Percentiles rank a stretch among this genome's conserved stretches.
These are phyloP conservation scores for Leptonema lineaticorne DNA, from an alignment of 1,140 invertebrate genomes.

Conservation along the genomic window DNA sequence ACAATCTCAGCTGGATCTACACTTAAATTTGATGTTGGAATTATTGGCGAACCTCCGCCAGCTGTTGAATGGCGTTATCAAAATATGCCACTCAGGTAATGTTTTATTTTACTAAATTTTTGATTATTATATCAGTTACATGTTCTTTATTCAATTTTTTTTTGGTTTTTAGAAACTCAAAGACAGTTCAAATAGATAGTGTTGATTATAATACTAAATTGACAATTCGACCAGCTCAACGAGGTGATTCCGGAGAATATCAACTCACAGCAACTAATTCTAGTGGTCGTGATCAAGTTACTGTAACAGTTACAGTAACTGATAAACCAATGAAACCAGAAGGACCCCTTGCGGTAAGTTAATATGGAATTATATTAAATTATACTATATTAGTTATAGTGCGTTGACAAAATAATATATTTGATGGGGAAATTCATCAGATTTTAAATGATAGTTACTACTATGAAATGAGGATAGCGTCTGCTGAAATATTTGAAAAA, in stretches of 20 bases:
- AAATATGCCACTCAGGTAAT: conserved; percentile 55
- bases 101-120: conserved; percentile 1
- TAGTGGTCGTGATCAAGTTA: conserved; percentile 85
- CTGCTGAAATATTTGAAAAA: too few relatives aligned
- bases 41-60: conserved; percentile 90
- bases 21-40: conserved; percentile 88
- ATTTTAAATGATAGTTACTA: too few relatives aligned
- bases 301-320: conserved; percentile 87
- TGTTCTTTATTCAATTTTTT: conserved; percentile 24
- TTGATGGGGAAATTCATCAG: background rate
- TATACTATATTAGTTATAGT: too few relatives aligned
- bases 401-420: too few relatives aligned
- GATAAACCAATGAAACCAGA: conserved; percentile 86
- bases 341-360: conserved; percentile 70
- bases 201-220: conserved; percentile 88
- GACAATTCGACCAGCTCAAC: conserved; percentile 74
- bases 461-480: too few relatives aligned
- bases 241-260: conserved; percentile 86
- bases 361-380: too few relatives aligned
- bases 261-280: conserved; percentile 82
- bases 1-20: conserved; percentile 88
- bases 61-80: conserved; percentile 82
- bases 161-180: conserved; percentile 57
- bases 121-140: background rate
- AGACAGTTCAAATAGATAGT: conserved; percentile 76